Evolutionary conservation across 2,797 vertebrate species (phyloP).

Genomic region (Eulemur albifrons): DNA sequence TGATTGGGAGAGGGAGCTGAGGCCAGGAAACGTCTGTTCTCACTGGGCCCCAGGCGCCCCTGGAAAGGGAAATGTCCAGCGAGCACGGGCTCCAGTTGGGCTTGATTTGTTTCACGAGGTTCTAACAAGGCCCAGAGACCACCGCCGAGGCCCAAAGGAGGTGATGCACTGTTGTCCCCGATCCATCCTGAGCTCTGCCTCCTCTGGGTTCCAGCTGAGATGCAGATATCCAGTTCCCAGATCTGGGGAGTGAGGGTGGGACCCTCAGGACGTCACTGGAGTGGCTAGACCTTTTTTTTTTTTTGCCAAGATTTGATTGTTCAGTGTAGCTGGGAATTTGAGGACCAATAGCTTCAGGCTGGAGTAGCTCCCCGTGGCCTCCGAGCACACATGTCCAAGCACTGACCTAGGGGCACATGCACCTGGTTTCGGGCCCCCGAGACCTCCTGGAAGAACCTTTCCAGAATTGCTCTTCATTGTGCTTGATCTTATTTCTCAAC

Average conservation of each 20-base stretch:
- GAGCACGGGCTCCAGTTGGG: constrained; percentile 24
- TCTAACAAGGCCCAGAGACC: constrained; percentile 47
- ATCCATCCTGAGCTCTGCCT: not conserved
- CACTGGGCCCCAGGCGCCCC: not conserved
- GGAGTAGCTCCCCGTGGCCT: not conserved
- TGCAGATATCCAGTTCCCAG: not conserved
- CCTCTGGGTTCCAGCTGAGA: not conserved
- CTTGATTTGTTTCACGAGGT: constrained; percentile 63
- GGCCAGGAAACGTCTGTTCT: constrained; percentile 62
- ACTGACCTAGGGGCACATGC: not conserved
- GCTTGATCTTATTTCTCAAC: not conserved
- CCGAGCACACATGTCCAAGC: not conserved
- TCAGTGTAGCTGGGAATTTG: not conserved
- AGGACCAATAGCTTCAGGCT: not conserved
- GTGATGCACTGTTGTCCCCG: not conserved
- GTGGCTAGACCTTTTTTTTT: not conserved
- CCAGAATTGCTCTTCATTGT: not conserved
- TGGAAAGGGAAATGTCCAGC: not conserved
- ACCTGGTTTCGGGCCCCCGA: not conserved
- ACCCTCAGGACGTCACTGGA: not conserved
- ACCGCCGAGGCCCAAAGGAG: not conserved
- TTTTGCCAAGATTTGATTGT: not conserved
- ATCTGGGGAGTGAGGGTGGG: not conserved
- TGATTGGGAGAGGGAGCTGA: not conserved
- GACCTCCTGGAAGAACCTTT: not conserved